Base-by-base conservation (phyloP, 2,797 vertebrate species). In the Danio tinwini region DNA sequence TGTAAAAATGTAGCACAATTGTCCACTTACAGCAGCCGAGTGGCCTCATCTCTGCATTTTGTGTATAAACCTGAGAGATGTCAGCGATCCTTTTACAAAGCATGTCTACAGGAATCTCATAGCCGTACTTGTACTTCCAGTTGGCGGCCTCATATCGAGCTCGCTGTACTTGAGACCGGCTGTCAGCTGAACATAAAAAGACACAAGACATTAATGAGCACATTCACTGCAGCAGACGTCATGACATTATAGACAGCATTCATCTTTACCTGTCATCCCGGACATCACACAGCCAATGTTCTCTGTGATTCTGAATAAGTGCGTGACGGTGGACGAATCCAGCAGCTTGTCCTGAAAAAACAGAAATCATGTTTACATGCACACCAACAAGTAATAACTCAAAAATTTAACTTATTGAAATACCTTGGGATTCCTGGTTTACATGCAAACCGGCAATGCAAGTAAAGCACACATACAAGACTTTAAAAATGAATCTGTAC, bases 201-300 rank as follows among this genome's bases (percentile, higher is more conserved):
- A 76, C 59, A 67, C 6, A 76, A 85, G 14, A 74, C 61, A 76
- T 2, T 65, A 6, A 37, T 42, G 7, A 10, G 53, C 50, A 76
- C 45, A 99, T 29, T 3, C 1, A 29, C 29, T 29, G 29, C 29
- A 1, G 29, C 3, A 29, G 29, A 29, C 29, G 29, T 29, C 29
- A 29, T 29, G n/a, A n/a, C n/a, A n/a, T n/a, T n/a, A n/a, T n/a
- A 29, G 29, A 29, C 29, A 29, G 1, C 3, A 29, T 29, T 29
- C 3, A 29, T 29, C 29, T 29, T 29, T 29, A 29, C 98, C 98
- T 81, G 97, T 99, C 97, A 99, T 99, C 84, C 98, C 98, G 69
- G 98, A 98, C 98, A 99, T 99, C 87, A 99, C 97, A 84, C 98
- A 99, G 88, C 98, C 98, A 85, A 99, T 98, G 89, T 94, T 96